phyloP scores from a whole-genome alignment of 2,888 invertebrate genomes.

The Phyto melanocephala region DNA sequence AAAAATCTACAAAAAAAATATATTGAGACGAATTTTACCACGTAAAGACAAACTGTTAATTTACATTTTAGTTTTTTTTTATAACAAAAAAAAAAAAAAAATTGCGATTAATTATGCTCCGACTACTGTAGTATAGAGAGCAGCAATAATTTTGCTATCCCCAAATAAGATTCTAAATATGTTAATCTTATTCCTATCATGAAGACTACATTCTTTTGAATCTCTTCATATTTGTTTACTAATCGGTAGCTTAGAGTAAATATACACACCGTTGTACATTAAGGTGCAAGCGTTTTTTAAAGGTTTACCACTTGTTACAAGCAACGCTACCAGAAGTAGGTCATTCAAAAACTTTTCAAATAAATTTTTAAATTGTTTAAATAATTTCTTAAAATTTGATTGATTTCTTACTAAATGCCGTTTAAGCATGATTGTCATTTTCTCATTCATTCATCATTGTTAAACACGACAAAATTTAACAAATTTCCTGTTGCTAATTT shows the following conservation, averaged over 20 bases:
- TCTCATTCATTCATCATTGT: conserved; percentile 39
- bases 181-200: too few species aligned
- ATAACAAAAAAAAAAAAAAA: too few species aligned
- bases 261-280: background rate
- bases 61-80: too few species aligned
- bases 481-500: conserved; percentile 32
- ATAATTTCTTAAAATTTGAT: conserved; percentile 43
- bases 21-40: too few species aligned
- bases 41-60: too few species aligned
- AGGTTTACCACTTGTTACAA: conserved; percentile 11
- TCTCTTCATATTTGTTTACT: background rate
- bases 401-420: conserved; percentile 45
- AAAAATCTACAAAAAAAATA: too few species aligned
- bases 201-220: background rate
- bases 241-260: background rate
- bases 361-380: conserved; percentile 5
- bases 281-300: background rate
- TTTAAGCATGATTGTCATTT: conserved; percentile 23
- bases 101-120: too few species aligned
- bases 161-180: too few species aligned
- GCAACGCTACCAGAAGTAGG: conserved; percentile 15
- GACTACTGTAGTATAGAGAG: too few species aligned
- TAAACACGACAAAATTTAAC: background rate
- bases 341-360: conserved; percentile 16
- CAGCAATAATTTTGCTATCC: too few species aligned